Evolutionary conservation across 2,797 vertebrate genomes (phyloP), one percentile per base, ranked within the genome.

Genomic region (Thamnophis elegans): DNA sequence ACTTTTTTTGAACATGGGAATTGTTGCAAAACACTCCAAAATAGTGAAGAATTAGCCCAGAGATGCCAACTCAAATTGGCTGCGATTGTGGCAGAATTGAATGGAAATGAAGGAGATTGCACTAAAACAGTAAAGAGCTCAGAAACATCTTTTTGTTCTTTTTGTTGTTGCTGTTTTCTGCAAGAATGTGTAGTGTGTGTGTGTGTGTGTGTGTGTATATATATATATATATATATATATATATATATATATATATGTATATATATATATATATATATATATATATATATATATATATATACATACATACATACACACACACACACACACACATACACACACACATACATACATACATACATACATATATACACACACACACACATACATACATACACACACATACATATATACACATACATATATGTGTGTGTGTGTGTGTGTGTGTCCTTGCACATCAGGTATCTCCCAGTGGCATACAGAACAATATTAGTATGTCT

Each of bases 21-120:
- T 90, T 58, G 56, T 87, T 68, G 78, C 89, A 88, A 9, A 54
- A 53, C 56, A 82, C 8, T 51, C 47, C 90, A 82, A 89, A 92
- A 88, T 18, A 14, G 16, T 65, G 59, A 86, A 82, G 42, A 82
- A 59, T 56, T 8, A 36, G 58, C 42, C 42, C 87, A 68, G 22
- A 47, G 7, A 51, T 22, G 25, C 36, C 25, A 62, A 65, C 12
- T 65, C 58, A 86, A 55, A 55, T 65, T 42, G 47, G 53, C 16
- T 89, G 7, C 6, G 9, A n/a, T 56, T n/a, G 2, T 42, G 1
- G 54, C 73, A 32, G n/a, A 85, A 54, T 53, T 86, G 73, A 26
- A 18, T 0, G 16, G 42, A 26, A 26, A 16, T 36, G 4, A 73
- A 55, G 16, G 42, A 18, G n/a, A 89, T 55, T 59, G 36, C 8